Conservation (phyloP, 2,888 invertebrate genomes). For the Notocelia uddmanniana region DNA sequence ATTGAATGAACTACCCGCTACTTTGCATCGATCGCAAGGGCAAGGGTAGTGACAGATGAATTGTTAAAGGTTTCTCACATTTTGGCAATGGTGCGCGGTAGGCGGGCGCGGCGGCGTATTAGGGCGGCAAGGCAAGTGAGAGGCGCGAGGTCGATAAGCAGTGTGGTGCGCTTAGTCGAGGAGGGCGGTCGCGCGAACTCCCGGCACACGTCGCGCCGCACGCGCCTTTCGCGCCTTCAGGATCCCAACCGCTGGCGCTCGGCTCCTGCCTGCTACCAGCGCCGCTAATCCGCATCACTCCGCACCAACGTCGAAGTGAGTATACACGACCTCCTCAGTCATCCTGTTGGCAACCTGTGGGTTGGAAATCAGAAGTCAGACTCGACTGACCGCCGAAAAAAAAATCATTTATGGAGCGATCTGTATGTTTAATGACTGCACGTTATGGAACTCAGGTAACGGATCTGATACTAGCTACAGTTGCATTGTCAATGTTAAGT, state of each 20-base stretch:
- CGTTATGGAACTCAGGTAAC: not conserved
- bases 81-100: conserved; percentile 75
- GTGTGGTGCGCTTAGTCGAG: conserved; percentile 65
- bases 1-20: conserved; percentile 20
- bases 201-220: conserved; percentile 49
- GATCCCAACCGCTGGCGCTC: conserved; percentile 41
- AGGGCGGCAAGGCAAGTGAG: conserved; percentile 63
- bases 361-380: conserved; percentile 19
- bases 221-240: conserved; percentile 49
- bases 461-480: not conserved
- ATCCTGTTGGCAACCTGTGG: conserved; percentile 34
- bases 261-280: conserved; percentile 52
- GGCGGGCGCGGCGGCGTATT: conserved; percentile 68
- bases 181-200: conserved; percentile 61
- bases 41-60: conserved; percentile 74
- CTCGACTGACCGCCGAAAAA: conserved; percentile 24
- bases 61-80: conserved; percentile 75
- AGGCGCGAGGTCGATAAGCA: conserved; percentile 80
- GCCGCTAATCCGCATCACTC: conserved; percentile 30
- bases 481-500: not conserved
- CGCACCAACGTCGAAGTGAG: conserved; percentile 38
- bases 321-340: not conserved
- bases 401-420: not conserved
- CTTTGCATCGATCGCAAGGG: conserved; percentile 44
- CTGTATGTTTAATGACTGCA: conserved; percentile 21